phyloP scores from a whole-genome alignment of 2,888 invertebrate species.

The Drosophila diplacantha region DNA sequence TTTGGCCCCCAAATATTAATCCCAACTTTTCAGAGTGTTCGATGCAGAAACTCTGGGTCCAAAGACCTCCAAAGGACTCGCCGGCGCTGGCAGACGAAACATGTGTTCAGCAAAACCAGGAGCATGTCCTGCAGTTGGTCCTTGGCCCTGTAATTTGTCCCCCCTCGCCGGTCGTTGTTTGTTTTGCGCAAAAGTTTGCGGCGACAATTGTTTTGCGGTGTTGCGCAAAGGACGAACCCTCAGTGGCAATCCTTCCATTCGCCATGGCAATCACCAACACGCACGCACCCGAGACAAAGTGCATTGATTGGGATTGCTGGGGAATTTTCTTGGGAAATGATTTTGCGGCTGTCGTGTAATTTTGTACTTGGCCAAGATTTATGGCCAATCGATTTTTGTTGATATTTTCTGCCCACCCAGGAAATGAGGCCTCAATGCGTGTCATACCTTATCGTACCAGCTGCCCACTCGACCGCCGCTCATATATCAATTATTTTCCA shows the following conservation, averaged over 20 bases:
- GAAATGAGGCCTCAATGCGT: conserved; percentile 15
- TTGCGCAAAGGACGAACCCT: conserved; percentile 18
- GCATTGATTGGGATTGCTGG: conserved; percentile 31
- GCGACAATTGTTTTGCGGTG: conserved; percentile 65
- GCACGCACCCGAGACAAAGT: conserved; percentile 6
- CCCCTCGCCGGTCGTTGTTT: conserved; percentile 44
- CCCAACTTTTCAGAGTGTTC: background rate
- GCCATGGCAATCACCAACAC: conserved; percentile 24
- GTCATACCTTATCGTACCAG: conserved; percentile 35
- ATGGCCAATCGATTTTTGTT: conserved; percentile 15
- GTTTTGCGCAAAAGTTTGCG: conserved; percentile 59
- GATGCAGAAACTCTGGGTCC: background rate
- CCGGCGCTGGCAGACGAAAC: conserved; percentile 22
- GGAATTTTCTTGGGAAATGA: conserved; percentile 43
- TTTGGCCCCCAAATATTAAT: background rate
- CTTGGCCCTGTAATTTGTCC: conserved; percentile 59
- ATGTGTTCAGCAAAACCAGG: conserved; percentile 42
- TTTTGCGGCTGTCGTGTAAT: conserved; percentile 31
- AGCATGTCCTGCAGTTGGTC: conserved; percentile 40
- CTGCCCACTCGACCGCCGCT: conserved; percentile 14
- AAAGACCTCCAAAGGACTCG: conserved; percentile 10
- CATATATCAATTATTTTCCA: conserved; percentile 48
- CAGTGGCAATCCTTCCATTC: conserved; percentile 9
- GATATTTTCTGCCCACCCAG: background rate
- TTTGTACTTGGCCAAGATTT: conserved; percentile 27